phyloP scores from a whole-genome alignment of 2,888 invertebrate species.

The Graphium colonna region DNA sequence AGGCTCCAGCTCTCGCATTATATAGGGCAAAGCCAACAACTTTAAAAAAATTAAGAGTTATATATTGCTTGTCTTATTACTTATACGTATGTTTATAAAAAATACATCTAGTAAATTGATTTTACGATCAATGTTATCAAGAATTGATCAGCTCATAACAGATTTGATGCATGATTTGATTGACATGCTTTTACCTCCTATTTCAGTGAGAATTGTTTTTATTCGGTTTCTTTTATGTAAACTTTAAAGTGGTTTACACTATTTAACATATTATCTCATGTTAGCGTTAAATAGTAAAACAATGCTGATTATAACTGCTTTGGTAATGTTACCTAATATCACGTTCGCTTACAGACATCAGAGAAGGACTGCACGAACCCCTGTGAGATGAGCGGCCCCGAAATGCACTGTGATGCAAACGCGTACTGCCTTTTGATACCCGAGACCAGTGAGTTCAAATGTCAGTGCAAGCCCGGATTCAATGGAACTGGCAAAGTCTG shows the following conservation, averaged over 20 bases:
- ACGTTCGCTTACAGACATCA: conserved; percentile 79
- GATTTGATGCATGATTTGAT: no score
- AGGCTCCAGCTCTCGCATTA: conserved; percentile 8
- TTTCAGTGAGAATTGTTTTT: no score
- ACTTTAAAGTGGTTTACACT: neutral
- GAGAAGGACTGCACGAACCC: conserved; percentile 94
- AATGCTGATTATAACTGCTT: neutral
- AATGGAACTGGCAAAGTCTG: conserved; percentile 92
- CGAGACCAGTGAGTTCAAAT: conserved; percentile 91
- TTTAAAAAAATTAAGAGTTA: no score
- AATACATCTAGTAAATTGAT: no score
- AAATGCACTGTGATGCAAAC: conserved; percentile 92
- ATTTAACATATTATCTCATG: neutral
- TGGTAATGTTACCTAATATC: neutral
- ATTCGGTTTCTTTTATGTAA: no score
- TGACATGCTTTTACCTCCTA: no score
- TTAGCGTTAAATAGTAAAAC: neutral
- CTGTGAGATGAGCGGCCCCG: conserved; percentile 89
- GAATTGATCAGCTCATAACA: no score
- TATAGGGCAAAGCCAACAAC: conserved; percentile 1
- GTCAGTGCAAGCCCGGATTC: conserved; percentile 96
- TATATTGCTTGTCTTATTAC: no score
- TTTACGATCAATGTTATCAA: no score
- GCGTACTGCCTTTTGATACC: conserved; percentile 92
- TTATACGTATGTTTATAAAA: no score